Evolutionary conservation across 2,888 invertebrate species (phyloP), one percentile per base, ranked within the genome.

Genomic region (Elysia crispata): DNA sequence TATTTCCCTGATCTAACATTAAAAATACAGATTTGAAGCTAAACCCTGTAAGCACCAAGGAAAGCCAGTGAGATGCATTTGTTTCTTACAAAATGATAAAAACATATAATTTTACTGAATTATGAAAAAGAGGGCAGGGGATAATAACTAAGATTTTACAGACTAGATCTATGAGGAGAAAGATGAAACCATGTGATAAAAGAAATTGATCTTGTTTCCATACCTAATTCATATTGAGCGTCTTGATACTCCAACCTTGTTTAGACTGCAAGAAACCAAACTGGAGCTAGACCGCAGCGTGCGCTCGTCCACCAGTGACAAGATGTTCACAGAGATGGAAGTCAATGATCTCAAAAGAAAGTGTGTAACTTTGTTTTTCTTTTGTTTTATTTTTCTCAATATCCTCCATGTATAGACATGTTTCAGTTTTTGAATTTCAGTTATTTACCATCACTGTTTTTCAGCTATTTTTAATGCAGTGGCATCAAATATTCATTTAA

Each of bases 251-350:
- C 15, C 15, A 60, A 60, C 20, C 60, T 23, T 76, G 79, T 83
- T 79, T 85, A 91, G 91, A 83, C 86, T 91, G 70, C 85, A 88
- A 69, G 90, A 89, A 76, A 87, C 91, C 41, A 89, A 90, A 72
- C 87, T 88, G 74, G 90, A 91, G 83, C 86, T 91, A 79, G 89
- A 89, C 83, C 84, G 87, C 76, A 89, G 87, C 76, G 82, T 89
- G 77, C 84, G 90, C 50, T 83, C 86, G 31, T 88, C 91, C 3
- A 87, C 88, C 66, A 91, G 90, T 83, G 91, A 90, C 69, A 91
- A 91, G 85, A 91, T 91, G 87, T 88, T 91, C 76, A 86, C 86
- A 23, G 91, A 92, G 73, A 84, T 88, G 77, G 91, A 92, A 83
- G 82, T 87, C 62, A 83, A 86, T 50, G 91, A 91, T 67, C 87